Evolutionary conservation across 2,888 invertebrate genomes (phyloP).

Genomic region (Ennomos quercinarius): DNA sequence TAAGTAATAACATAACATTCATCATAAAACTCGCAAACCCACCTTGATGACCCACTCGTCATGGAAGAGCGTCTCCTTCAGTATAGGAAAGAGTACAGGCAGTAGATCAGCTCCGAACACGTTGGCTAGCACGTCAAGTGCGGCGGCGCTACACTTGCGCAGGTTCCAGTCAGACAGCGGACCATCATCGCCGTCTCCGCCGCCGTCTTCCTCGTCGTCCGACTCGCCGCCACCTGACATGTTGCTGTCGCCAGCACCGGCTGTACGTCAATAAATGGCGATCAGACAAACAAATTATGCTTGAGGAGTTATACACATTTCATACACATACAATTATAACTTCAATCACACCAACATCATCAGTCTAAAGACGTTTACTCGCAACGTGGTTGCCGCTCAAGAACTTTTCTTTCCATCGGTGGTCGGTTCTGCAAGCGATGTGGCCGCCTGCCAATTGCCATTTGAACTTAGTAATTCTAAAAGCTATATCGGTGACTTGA

Average conservation of each 20-base stretch:
- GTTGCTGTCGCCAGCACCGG: conserved; percentile 83
- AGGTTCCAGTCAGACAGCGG: conserved; percentile 99
- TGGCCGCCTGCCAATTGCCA: too few species aligned
- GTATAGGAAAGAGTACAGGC: conserved; percentile 96
- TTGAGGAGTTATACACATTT: too few species aligned
- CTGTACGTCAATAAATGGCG: conserved; percentile 41
- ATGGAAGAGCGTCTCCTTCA: conserved; percentile 98
- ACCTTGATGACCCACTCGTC: conserved; percentile 99
- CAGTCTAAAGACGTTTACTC: too few species aligned
- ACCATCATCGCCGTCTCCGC: conserved; percentile 94
- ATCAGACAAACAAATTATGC: neutral
- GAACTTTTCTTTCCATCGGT: too few species aligned
- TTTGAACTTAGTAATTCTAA: too few species aligned
- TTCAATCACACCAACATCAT: too few species aligned
- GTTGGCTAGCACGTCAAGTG: conserved; percentile 97
- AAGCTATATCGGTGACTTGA: too few species aligned
- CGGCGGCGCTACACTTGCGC: conserved; percentile 99
- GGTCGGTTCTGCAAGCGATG: too few species aligned
- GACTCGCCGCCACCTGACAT: conserved; percentile 87
- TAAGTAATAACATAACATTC: too few species aligned
- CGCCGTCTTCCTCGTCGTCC: conserved; percentile 92
- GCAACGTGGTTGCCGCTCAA: too few species aligned
- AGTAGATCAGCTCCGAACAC: conserved; percentile 98
- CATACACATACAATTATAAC: too few species aligned
- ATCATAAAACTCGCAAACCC: conserved; percentile 16